phyloP scores from a whole-genome alignment of 2,888 invertebrate species.

The Meteorus colon region DNA sequence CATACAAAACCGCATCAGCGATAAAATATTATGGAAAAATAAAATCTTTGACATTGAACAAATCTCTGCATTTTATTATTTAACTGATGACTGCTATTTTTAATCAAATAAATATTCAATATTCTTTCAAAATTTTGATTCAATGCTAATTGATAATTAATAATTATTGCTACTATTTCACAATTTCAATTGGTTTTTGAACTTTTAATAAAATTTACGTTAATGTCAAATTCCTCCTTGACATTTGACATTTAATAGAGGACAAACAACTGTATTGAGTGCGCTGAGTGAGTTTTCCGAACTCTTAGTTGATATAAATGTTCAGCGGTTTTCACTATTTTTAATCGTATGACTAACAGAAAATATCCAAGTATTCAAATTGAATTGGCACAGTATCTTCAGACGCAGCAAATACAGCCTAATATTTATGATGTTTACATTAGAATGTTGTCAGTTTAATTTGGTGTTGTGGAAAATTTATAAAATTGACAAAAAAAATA shows the following conservation, averaged over 20 bases:
- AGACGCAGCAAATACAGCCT: background rate
- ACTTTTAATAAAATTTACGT: no score
- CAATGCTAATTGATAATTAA: no score
- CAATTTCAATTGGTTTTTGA: no score
- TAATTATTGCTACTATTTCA: no score
- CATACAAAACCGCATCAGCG: background rate
- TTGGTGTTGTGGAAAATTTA: background rate
- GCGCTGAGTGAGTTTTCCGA: background rate
- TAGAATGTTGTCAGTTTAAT: background rate
- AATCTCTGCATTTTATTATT: background rate
- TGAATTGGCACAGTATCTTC: background rate
- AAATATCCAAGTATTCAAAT: background rate
- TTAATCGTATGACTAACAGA: background rate
- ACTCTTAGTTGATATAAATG: background rate
- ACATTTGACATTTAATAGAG: no score
- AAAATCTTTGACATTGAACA: background rate
- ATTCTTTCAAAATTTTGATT: no score
- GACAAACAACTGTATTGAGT: no score
- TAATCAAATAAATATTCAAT: no score
- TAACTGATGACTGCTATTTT: no score
- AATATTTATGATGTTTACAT: background rate
- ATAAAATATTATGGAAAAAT: background rate
- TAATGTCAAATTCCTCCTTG: no score
- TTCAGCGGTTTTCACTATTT: background rate
- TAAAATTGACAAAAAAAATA: background rate